Evolutionary conservation across 2,113 vertebrate species (phyloP).

Genomic region (Pygoscelis antarcticus): DNA sequence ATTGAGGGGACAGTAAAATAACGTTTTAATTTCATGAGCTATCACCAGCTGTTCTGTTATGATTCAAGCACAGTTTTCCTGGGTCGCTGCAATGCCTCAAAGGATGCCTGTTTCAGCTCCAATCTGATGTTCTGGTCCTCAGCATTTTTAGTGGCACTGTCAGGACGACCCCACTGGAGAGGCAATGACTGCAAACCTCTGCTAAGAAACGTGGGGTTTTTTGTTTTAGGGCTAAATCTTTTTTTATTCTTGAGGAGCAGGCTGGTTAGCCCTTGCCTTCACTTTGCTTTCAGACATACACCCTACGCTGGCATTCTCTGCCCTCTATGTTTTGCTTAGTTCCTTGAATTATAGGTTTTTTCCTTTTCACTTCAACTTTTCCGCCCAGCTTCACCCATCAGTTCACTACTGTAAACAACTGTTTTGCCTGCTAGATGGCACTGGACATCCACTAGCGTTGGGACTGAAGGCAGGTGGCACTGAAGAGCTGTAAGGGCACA

Average conservation of each 20-base stretch:
- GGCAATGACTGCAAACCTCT: not conserved
- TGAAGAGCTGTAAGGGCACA: constrained; percentile 38
- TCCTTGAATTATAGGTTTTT: not conserved
- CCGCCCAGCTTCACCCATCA: not conserved
- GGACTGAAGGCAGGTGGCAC: constrained; percentile 53
- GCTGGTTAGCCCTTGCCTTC: not conserved
- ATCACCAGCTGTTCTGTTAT: not conserved
- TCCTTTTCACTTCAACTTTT: not conserved
- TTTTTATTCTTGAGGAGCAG: not conserved
- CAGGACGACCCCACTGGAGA: not conserved
- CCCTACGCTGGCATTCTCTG: not conserved
- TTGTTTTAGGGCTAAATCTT: not conserved
- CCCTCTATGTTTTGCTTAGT: not conserved
- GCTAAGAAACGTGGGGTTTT: not conserved
- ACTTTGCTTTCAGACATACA: not conserved
- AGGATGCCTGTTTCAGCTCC: not conserved
- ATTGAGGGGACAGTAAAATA: not conserved
- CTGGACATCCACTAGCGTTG: constrained; percentile 51
- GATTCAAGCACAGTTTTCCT: not conserved
- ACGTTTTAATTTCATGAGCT: not conserved
- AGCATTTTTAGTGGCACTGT: not conserved
- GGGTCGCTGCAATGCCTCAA: not conserved
- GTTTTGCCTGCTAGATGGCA: constrained; percentile 67
- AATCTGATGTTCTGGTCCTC: not conserved
- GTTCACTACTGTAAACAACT: constrained; percentile 31